Conservation (phyloP, 1,140 invertebrate genomes). For the Pantala flavescens region DNA sequence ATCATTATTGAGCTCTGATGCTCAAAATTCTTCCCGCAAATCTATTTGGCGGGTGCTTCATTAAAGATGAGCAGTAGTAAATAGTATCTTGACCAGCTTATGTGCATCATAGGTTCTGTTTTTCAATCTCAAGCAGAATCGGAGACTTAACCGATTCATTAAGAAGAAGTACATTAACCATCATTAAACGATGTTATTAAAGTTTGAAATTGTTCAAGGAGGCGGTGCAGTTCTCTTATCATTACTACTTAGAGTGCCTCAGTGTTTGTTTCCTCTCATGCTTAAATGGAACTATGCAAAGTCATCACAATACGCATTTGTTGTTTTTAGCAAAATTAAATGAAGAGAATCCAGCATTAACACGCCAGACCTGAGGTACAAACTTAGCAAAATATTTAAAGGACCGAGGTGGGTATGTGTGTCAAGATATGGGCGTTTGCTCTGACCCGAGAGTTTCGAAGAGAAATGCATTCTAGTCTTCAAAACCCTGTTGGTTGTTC, state of each 20-base stretch:
- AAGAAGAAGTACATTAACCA: background rate
- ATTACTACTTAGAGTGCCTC: background rate
- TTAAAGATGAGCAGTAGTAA: background rate
- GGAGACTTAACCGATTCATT: background rate
- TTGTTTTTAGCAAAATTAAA: background rate
- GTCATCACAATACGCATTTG: background rate
- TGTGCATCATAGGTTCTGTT: background rate
- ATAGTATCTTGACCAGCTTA: slow-evolving; percentile 2
- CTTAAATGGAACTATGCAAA: background rate
- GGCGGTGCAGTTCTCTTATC: background rate
- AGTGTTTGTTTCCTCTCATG: background rate
- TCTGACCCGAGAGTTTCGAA: background rate
- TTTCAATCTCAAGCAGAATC: background rate
- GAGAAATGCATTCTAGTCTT: background rate
- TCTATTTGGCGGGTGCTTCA: background rate
- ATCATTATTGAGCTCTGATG: background rate
- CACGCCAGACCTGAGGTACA: background rate
- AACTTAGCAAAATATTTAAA: background rate
- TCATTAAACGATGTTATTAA: background rate
- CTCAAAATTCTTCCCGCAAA: background rate
- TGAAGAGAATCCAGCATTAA: background rate
- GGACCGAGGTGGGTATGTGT: background rate
- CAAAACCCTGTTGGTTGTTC: background rate
- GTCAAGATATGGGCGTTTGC: background rate
- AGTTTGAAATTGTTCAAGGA: background rate